Conservation (phyloP, 1,140 invertebrate species). For the Trichonephila clavata region DNA sequence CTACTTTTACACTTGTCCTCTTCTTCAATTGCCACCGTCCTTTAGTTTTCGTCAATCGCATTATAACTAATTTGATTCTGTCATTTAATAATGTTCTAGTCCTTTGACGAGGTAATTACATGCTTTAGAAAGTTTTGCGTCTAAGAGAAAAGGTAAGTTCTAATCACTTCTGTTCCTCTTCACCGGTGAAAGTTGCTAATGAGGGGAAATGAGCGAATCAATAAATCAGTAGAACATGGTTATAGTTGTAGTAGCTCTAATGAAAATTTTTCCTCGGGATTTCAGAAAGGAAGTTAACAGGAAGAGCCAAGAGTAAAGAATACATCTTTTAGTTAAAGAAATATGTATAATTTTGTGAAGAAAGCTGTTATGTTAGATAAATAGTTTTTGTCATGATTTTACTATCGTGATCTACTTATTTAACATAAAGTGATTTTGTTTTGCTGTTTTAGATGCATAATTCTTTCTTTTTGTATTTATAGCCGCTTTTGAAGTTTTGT, state of each 20-base stretch:
- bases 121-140: background rate
- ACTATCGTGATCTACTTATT: too few species aligned
- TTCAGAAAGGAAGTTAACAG: background rate
- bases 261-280: background rate
- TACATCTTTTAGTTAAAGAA: too few species aligned
- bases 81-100: background rate
- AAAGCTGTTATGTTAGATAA: too few species aligned
- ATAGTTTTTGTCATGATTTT: too few species aligned
- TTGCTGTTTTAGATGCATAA: too few species aligned
- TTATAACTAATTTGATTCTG: background rate
- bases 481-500: constrained; percentile 68
- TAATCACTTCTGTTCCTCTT: background rate
- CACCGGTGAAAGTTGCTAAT: background rate
- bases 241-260: background rate
- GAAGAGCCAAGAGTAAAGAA: background rate
- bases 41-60: background rate
- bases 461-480: background rate
- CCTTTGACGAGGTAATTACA: background rate
- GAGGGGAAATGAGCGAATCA: background rate
- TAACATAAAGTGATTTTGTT: too few species aligned
- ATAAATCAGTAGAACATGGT: background rate
- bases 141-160: background rate
- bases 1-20: background rate
- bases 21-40: background rate
- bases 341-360: too few species aligned